Conservation (phyloP, 2,888 invertebrate genomes). For the Amblyjoppa proteus region DNA sequence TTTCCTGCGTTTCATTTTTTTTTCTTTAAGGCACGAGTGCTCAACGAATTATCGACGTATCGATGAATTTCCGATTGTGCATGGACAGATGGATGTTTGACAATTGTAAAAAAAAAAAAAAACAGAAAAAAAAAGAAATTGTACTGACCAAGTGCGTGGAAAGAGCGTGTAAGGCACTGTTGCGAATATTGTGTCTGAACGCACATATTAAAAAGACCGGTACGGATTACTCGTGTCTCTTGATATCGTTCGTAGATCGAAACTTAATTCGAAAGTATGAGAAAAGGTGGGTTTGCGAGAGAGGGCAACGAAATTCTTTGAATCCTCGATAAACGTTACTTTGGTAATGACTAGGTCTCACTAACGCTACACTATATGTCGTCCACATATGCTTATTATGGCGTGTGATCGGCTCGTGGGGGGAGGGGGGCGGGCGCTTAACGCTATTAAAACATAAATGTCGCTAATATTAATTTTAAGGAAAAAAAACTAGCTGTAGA, state of each 20-base stretch:
- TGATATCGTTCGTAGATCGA: constrained; percentile 19
- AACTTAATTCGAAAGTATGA: constrained; percentile 17
- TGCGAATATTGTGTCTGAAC: constrained; percentile 49
- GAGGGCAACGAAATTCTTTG: constrained; percentile 65
- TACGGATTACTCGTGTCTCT: constrained; percentile 37
- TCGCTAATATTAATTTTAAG: constrained; percentile 67
- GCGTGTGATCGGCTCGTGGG: constrained; percentile 67
- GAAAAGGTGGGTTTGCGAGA: constrained; percentile 55
- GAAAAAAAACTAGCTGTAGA: constrained; percentile 64
- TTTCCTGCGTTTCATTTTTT: not conserved
- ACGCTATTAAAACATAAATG: constrained; percentile 55
- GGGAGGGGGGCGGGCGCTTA: constrained; percentile 25
- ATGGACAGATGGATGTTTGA: not conserved
- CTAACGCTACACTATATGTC: constrained; percentile 76
- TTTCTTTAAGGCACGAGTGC: not conserved
- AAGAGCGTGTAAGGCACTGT: constrained; percentile 55
- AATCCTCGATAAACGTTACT: constrained; percentile 77
- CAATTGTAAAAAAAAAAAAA: constrained; percentile 1
- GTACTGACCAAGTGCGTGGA: constrained; percentile 54
- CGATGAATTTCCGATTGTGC: constrained; percentile 31
- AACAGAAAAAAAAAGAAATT: constrained; percentile 24
- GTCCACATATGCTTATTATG: constrained; percentile 66
- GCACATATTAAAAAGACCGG: constrained; percentile 33
- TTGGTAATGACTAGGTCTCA: constrained; percentile 85
- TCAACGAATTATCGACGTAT: constrained; percentile 3